A percentile compares a stretch with the other conserved stretches of the same genome.
phyloP scores from a whole-genome alignment of 2,888 invertebrate species.

The Pogonocherus hispidulus region DNA sequence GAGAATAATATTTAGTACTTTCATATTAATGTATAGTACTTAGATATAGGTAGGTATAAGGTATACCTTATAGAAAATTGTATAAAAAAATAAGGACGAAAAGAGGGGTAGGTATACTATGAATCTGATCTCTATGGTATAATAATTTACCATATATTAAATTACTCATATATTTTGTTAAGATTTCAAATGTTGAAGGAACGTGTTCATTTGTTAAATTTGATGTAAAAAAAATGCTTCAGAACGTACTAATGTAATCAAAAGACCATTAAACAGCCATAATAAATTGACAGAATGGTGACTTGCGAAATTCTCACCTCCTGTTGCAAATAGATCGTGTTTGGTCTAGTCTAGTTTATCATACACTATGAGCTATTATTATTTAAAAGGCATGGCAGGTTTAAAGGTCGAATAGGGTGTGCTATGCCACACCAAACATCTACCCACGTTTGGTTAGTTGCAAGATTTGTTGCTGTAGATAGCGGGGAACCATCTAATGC shows the following conservation, averaged over 20 bases:
- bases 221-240: too few species aligned
- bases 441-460: neutral
- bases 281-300: conserved; percentile 9
- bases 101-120: neutral
- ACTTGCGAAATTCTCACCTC: conserved; percentile 29
- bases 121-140: neutral
- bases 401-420: conserved; percentile 35
- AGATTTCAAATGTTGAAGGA: too few species aligned
- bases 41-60: too few species aligned
- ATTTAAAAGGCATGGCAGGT: conserved; percentile 27
- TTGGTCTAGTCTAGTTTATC: conserved; percentile 32
- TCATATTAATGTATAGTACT: too few species aligned
- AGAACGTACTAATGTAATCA: neutral
- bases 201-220: too few species aligned
- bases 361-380: conserved; percentile 35
- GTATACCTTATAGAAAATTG: neutral
- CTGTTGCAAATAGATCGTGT: conserved; percentile 37
- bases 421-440: conserved; percentile 5
- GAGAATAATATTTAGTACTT: neutral
- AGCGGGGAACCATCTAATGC: conserved; percentile 6
- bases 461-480: neutral
- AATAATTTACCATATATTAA: too few species aligned
- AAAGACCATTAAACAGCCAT: neutral
- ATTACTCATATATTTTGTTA: too few species aligned
- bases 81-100: too few species aligned